Conservation (phyloP, 2,113 vertebrate genomes). For the Thryonomys swinderianus region DNA sequence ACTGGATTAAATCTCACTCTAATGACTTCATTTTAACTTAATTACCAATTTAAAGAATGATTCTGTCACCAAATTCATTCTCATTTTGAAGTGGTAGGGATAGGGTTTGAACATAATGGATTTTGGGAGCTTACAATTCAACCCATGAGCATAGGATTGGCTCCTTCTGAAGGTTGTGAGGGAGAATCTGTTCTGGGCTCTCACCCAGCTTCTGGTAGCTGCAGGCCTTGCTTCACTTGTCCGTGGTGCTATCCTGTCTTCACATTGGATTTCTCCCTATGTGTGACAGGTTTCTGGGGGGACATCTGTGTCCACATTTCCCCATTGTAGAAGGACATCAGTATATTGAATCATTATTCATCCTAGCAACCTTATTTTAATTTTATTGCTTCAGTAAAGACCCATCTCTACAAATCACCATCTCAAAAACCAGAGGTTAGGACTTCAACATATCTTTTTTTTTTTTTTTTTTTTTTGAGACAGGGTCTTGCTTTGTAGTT, state of each 20-base stretch:
- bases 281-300: neutral
- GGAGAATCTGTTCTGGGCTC: neutral
- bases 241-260: neutral
- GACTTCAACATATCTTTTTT: neutral
- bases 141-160: neutral
- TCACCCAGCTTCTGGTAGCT: neutral
- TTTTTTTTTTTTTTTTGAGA: too few species aligned
- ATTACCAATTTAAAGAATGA: neutral
- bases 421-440: neutral
- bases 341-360: neutral
- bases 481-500: too few species aligned
- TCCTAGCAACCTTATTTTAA: neutral
- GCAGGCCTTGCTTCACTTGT: neutral
- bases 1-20: neutral
- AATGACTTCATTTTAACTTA: neutral
- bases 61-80: neutral
- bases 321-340: neutral
- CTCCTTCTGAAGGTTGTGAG: neutral
- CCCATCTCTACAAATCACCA: neutral
- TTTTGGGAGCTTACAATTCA: neutral
- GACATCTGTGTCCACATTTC: neutral
- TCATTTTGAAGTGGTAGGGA: neutral
- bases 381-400: neutral
- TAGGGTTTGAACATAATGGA: neutral
- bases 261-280: too few species aligned